A percentile compares a stretch with the other conserved stretches of the same genome.
Conservation (phyloP, 2,113 vertebrate species). For the rabbit (Oryctolagus cuniculus) region DNA sequence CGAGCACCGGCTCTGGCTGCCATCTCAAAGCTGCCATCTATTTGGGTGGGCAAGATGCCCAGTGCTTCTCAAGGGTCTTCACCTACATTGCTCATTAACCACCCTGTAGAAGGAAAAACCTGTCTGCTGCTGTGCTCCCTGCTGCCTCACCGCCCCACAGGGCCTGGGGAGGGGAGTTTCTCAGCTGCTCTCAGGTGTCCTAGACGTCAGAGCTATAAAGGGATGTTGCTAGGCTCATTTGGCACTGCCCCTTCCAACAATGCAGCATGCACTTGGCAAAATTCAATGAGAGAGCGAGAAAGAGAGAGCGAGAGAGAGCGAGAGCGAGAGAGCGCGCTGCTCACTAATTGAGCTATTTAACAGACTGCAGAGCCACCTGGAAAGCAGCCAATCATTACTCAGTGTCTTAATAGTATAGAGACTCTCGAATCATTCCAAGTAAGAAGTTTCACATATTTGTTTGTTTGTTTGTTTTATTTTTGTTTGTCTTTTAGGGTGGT, state of each 20-base stretch:
- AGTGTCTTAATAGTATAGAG: slow-evolving; percentile 81
- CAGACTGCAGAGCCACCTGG: slow-evolving; percentile 77
- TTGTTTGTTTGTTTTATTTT: slow-evolving; percentile 78
- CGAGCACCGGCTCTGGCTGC: background rate
- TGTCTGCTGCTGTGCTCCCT: background rate
- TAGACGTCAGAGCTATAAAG: background rate
- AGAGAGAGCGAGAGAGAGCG: background rate
- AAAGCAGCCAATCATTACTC: slow-evolving; percentile 78
- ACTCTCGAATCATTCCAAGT: slow-evolving; percentile 72
- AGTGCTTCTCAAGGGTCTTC: slow-evolving; percentile 55
- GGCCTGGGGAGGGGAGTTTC: background rate
- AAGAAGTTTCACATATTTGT: slow-evolving; percentile 54
- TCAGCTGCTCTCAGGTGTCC: background rate
- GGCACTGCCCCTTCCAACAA: slow-evolving; percentile 73
- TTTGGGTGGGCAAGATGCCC: slow-evolving; percentile 33
- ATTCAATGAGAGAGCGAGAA: slow-evolving; percentile 42
- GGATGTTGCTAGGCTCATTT: slow-evolving; percentile 64
- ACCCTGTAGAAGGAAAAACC: rapidly evolving
- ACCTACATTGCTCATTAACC: slow-evolving; percentile 74
- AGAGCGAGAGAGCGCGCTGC: slow-evolving; percentile 25
- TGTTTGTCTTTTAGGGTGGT: slow-evolving; percentile 64
- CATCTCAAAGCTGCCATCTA: slow-evolving; percentile 52
- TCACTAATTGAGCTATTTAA: slow-evolving; percentile 86
- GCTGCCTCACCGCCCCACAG: background rate
- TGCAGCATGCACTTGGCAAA: slow-evolving; percentile 76